These are phyloP conservation scores for Cyprinodon diabolis DNA, from an alignment of 2,797 vertebrate genomes.

Conservation along the genomic window DNA sequence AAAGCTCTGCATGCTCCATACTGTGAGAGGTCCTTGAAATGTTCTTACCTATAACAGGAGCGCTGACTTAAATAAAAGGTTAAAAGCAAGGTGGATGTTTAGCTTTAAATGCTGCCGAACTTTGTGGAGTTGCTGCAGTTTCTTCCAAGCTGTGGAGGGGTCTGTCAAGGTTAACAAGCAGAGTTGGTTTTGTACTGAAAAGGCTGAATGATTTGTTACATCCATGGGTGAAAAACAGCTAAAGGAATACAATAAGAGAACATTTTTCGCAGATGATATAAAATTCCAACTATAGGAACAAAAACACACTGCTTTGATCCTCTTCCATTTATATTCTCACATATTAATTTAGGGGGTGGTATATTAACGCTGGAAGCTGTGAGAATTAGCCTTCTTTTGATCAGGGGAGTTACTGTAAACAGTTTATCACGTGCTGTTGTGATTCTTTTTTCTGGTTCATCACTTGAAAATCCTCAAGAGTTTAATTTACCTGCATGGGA, in stretches of 20 bases:
- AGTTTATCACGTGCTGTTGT: constrained; percentile 17
- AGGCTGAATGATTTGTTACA: constrained; percentile 17
- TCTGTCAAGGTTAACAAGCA: constrained; percentile 32
- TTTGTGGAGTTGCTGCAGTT: constrained; percentile 15
- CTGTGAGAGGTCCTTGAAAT: constrained; percentile 50
- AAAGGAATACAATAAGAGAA: constrained; percentile 8
- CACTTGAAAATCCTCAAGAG: constrained; percentile 11
- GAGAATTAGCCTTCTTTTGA: constrained; percentile 44
- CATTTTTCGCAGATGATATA: constrained; percentile 29
- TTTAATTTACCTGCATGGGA: constrained; percentile 24
- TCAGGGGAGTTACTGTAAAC: constrained; percentile 29
- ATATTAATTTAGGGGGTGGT: constrained; percentile 28
- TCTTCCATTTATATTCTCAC: constrained; percentile 24
- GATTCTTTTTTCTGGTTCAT: constrained; percentile 11
- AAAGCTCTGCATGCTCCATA: constrained; percentile 25
- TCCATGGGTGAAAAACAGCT: constrained; percentile 16
- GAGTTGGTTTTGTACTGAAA: constrained; percentile 13
- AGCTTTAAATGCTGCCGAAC: constrained; percentile 28
- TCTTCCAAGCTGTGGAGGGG: constrained; percentile 6
- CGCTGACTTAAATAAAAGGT: constrained; percentile 42
- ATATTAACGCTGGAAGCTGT: constrained; percentile 35
- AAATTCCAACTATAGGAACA: constrained; percentile 42
- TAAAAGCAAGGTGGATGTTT: constrained; percentile 23
- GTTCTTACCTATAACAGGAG: constrained; percentile 28
- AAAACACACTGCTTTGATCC: constrained; percentile 25